Base-by-base conservation (phyloP, 2,888 invertebrate genomes). In the Ochropacha duplaris region DNA sequence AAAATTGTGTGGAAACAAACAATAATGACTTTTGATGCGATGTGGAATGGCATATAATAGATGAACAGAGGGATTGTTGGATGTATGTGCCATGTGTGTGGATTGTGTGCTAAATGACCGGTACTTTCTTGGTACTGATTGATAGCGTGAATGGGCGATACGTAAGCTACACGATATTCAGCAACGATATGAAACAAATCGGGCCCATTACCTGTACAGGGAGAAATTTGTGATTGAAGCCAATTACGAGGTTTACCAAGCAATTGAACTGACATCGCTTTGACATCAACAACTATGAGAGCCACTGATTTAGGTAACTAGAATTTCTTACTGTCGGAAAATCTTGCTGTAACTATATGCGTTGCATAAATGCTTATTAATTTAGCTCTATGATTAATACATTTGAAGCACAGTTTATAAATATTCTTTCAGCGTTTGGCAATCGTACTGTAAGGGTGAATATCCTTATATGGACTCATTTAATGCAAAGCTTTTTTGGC, bases 391-490 rank as follows among this genome's bases (percentile, higher is more conserved):
- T 16, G 16, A 26, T 16, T 12, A 22, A 52, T 22, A 12, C n/a
- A 26, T 34, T 52, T 31, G 31, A 11, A n/a, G 51, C 28, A 16
- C 26, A 50, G 50, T 16, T 16, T 26, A 26, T 50, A 50, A 24
- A 31, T 31, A 19, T 24, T 19, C 1, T 19, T 14, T 24, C 34
- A 34, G 31, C 34, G 31, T 19, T 52, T 52, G 52, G 52, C 52
- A 52, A 19, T 51, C 26, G 26, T 52, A 31, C 9, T 19, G 19
- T 8, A 44, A 19, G 44, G 19, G 31, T 34, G 31, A 31, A 22
- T 14, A 22, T 31, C 52, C 52, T 52, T 52, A 52, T 31, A 52
- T 34, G 52, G 52, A 34, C 26, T 12, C 34, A 52, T 52, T 31
- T 4, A 31, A 22, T 8, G 22, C 22, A 22, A 31, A 52, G 52